phyloP scores from a whole-genome alignment of 2,113 vertebrate species.

The Brachyistius frenatus region DNA sequence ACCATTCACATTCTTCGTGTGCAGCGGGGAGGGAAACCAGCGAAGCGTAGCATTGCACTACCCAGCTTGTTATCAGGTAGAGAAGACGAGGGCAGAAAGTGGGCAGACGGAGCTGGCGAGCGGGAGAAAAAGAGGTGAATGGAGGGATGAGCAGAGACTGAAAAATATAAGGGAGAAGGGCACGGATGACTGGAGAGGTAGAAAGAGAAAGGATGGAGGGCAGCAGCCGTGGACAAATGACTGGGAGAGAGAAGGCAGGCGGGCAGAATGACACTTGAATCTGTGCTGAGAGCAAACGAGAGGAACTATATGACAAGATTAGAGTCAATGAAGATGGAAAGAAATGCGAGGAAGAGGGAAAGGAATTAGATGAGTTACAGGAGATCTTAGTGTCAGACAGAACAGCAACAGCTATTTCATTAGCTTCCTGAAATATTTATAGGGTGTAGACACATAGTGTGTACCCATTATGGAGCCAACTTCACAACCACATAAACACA shows the following conservation, averaged over 20 bases:
- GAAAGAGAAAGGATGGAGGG: constrained; percentile 19
- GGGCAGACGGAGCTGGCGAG: constrained; percentile 31
- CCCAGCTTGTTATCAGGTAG: constrained; percentile 67
- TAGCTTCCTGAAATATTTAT: constrained; percentile 30
- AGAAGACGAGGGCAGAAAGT: constrained; percentile 53
- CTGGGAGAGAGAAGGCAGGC: constrained; percentile 28
- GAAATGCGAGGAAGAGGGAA: background rate
- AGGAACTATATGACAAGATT: constrained; percentile 24
- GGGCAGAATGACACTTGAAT: constrained; percentile 41
- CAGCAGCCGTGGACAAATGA: constrained; percentile 29
- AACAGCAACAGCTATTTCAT: constrained; percentile 30
- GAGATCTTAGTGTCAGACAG: constrained; percentile 4
- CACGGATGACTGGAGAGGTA: constrained; percentile 37
- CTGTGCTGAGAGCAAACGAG: constrained; percentile 38
- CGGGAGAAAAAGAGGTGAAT: constrained; percentile 1
- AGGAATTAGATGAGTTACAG: constrained; percentile 15
- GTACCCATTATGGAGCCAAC: background rate
- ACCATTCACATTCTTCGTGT: constrained; percentile 50
- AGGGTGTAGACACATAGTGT: background rate
- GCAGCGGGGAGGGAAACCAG: constrained; percentile 40
- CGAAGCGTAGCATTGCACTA: constrained; percentile 43
- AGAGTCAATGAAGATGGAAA: constrained; percentile 12
- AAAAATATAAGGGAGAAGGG: constrained; percentile 29
- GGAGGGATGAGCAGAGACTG: constrained; percentile 44
- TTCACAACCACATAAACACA: background rate